Percentiles rank a stretch among this genome's conserved stretches.
phyloP scores from a whole-genome alignment of 1,140 invertebrate genomes.

The Periplaneta americana region DNA sequence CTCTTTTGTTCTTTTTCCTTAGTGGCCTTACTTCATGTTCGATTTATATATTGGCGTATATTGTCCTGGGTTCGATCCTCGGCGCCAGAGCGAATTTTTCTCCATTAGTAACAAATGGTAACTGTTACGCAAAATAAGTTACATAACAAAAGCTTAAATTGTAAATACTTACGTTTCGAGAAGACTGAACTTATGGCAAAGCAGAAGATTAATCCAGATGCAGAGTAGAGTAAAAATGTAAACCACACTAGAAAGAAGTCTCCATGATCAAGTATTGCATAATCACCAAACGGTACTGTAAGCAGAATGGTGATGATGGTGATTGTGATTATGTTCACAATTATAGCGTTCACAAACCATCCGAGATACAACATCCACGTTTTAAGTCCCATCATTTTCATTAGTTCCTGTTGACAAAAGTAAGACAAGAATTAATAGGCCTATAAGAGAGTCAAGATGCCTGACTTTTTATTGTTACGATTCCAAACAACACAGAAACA shows the following conservation, averaged over 20 bases:
- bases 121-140: no score
- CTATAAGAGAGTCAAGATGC: no score
- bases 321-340: constrained; percentile 42
- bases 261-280: constrained; percentile 35
- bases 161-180: constrained; percentile 41
- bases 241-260: constrained; percentile 40
- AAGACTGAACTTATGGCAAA: constrained; percentile 48
- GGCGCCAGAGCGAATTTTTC: no score
- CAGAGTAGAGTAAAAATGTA: constrained; percentile 45
- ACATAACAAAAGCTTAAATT: no score
- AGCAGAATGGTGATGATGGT: constrained; percentile 33
- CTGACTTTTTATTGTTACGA: no score
- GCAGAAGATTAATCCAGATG: constrained; percentile 38
- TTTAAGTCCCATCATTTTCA: constrained; percentile 64
- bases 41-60: no score
- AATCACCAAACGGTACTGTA: not conserved
- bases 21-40: no score
- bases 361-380: constrained; percentile 57
- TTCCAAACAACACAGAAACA: no score
- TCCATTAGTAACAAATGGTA: no score
- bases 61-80: no score
- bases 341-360: constrained; percentile 55
- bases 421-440: no score
- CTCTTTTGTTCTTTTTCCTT: no score
- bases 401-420: constrained; percentile 52